Evolutionary conservation across 2,888 invertebrate species (phyloP).

Genomic region (Platycheirus albimanus): DNA sequence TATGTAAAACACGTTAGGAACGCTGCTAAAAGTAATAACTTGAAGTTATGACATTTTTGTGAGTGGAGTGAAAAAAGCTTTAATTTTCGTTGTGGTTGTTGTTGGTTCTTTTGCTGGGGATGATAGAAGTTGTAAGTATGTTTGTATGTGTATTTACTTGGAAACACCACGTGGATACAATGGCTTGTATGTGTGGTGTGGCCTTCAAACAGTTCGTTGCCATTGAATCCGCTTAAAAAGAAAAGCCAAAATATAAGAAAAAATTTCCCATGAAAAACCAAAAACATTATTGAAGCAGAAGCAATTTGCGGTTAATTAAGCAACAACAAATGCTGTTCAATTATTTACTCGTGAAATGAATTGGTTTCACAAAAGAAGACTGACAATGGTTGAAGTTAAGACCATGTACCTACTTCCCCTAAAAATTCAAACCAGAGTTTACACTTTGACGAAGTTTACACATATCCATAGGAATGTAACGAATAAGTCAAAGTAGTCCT

Average conservation of each 20-base stretch:
- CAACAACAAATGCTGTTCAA: neutral
- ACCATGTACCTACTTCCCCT: no score
- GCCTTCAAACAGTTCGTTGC: slow-evolving; percentile 61
- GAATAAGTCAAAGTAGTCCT: no score
- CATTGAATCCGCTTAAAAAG: slow-evolving; percentile 14
- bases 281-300: no score
- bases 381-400: no score
- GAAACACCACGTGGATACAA: slow-evolving; percentile 58
- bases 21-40: neutral
- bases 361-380: no score
- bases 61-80: slow-evolving; percentile 26
- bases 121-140: slow-evolving; percentile 18
- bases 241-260: neutral
- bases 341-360: neutral
- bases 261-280: neutral
- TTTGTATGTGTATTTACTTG: slow-evolving; percentile 9
- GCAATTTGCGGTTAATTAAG: neutral
- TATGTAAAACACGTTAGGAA: slow-evolving; percentile 14
- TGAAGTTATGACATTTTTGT: neutral
- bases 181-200: slow-evolving; percentile 20
- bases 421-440: no score
- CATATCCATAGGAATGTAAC: no score
- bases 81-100: slow-evolving; percentile 3
- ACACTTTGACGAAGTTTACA: no score
- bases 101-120: slow-evolving; percentile 3